Evolutionary conservation across 2,113 vertebrate genomes (phyloP).

Genomic region (Rhinoderma darwinii): DNA sequence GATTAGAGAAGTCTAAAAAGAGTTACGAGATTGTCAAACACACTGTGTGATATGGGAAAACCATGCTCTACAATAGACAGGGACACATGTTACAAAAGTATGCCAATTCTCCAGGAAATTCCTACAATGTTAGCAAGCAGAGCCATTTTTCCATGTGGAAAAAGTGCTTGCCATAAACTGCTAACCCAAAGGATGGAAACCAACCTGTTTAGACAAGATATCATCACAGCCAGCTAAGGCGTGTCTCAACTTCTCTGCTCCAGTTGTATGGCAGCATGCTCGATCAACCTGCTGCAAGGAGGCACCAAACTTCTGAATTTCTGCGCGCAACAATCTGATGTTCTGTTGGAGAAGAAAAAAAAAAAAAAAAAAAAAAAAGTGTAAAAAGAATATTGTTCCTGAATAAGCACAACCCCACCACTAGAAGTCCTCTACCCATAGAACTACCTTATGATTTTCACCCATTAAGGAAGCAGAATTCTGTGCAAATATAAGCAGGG

Average conservation of each 20-base stretch:
- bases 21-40: background rate
- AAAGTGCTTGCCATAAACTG: background rate
- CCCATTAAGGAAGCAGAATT: background rate
- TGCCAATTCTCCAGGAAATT: background rate
- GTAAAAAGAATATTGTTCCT: background rate
- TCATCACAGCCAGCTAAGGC: constrained; percentile 80
- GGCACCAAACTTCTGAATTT: constrained; percentile 80
- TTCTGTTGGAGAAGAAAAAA: constrained; percentile 76
- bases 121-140: no score
- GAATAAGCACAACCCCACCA: background rate
- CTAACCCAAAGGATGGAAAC: background rate
- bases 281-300: constrained; percentile 88
- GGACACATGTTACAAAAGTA: no score
- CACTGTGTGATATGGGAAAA: background rate
- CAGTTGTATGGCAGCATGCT: constrained; percentile 91
- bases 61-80: background rate
- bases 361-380: background rate
- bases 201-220: constrained; percentile 89
- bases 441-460: constrained; percentile 7
- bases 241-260: constrained; percentile 84
- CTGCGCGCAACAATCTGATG: constrained; percentile 81
- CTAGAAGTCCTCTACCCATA: constrained; percentile 6
- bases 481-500: constrained; percentile 29
- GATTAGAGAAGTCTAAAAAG: background rate
- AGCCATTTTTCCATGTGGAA: no score